Evolutionary conservation across 2,113 vertebrate genomes (phyloP), one percentile per base, ranked within the genome.

Genomic region (Mustela nigripes): DNA sequence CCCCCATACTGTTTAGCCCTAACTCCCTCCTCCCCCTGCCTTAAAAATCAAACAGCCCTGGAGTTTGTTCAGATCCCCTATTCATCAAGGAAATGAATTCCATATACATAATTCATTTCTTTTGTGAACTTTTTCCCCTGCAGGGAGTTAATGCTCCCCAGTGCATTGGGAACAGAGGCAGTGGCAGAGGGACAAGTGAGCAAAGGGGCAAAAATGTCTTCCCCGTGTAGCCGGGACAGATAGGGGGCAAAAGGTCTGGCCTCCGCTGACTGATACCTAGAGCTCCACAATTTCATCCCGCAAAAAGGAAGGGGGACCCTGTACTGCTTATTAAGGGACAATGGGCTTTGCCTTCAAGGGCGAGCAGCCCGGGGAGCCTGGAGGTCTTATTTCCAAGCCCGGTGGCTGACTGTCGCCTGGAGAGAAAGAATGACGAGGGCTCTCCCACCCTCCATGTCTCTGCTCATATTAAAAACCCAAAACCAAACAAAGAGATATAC

Each of bases 101-200:
- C 98, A 98, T 98, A 99, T 99, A 98, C 98, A 99, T 99, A 99
- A 99, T 99, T 99, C 98, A 99, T 99, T 98, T 98, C 98, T 98
- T 99, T 99, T 99, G 98, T 99, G 98, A 98, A 99, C 98, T 98
- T 98, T 83, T 22, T 91, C 97, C 95, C 97, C 97, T 96, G 95
- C 91, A 87, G 97, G 97, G 97, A 97, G 95, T 95, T 97, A 97
- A 98, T 79, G 98, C 98, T 98, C 98, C 98, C 90, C 7, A 94
- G 95, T 50, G 96, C 98, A 98, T 78, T 96, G 97, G 97, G 65
- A 98, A 85, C 97, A 74, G 98, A 98, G 97, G 92, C 63, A 86
- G 98, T 96, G 97, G 96, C 80, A 93, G 98, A 98, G 96, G 98
- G 93, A 11, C 3, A 88, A 98, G 91, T 84, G 93, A 97, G 91